Percentiles rank a stretch among this genome's conserved stretches.
These are phyloP conservation scores for Myotis davidii DNA, from an alignment of 2,113 vertebrate species.

Conservation along the genomic window DNA sequence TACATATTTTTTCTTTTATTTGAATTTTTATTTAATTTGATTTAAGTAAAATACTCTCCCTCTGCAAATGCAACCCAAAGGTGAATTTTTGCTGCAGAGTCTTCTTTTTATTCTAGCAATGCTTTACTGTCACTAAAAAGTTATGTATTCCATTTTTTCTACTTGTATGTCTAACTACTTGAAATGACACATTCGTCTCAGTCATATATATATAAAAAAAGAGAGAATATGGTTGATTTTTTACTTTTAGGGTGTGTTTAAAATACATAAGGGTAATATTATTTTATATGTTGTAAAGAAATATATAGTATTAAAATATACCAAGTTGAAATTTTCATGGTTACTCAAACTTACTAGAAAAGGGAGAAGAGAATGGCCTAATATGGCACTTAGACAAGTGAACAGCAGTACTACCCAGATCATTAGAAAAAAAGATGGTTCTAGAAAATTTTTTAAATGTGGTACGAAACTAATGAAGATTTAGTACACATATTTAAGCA, in stretches of 20 bases:
- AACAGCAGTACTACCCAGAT: neutral
- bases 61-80: neutral
- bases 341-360: slow-evolving; percentile 34
- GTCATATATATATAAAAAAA: neutral
- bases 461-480: neutral
- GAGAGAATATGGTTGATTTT: neutral
- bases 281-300: slow-evolving; percentile 6
- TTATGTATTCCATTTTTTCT: neutral
- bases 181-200: neutral
- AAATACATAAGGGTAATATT: neutral
- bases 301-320: neutral
- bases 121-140: slow-evolving; percentile 9
- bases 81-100: neutral
- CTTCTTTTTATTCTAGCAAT: neutral
- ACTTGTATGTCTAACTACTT: neutral
- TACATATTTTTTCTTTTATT: slow-evolving; percentile 3
- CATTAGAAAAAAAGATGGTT: neutral
- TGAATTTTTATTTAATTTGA: neutral
- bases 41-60: slow-evolving; percentile 1
- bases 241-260: slow-evolving; percentile 33
- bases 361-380: neutral
- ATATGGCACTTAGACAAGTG: neutral
- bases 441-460: slow-evolving; percentile 13
- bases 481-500: slow-evolving; percentile 32
- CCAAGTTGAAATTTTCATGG: neutral